Evolutionary conservation across 2,113 vertebrate genomes (phyloP).

Genomic region (Gallinago paraguaiae): DNA sequence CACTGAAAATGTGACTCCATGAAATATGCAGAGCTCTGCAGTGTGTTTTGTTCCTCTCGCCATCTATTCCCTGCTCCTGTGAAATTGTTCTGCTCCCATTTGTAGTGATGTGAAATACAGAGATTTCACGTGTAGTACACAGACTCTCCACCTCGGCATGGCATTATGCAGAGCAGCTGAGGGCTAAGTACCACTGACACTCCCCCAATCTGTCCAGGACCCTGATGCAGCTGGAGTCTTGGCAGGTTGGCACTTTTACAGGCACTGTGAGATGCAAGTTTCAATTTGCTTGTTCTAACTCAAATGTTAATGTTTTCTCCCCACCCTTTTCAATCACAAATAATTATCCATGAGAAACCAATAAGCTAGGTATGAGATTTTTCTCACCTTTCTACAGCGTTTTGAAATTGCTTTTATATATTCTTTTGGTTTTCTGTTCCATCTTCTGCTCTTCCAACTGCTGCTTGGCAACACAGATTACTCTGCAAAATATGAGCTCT

Average conservation of each 20-base stretch:
- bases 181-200: background rate
- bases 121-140: background rate
- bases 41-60: background rate
- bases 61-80: background rate
- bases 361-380: background rate
- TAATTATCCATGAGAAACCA: constrained; percentile 14
- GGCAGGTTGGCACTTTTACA: background rate
- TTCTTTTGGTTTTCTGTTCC: background rate
- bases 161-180: constrained; percentile 32
- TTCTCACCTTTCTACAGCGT: background rate
- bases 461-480: constrained; percentile 21
- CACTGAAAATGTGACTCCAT: background rate
- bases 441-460: background rate
- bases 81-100: background rate
- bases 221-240: background rate
- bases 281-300: background rate
- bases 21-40: background rate
- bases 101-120: background rate
- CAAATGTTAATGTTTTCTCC: background rate
- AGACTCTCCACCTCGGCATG: background rate
- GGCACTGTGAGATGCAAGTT: background rate
- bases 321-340: background rate
- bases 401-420: background rate
- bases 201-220: constrained; percentile 54
- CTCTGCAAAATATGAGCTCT: background rate